Percentiles rank a stretch among this genome's conserved stretches.
Evolutionary conservation across 23 tunicate species (phyloP).

Genomic region (Pegea sp.): DNA sequence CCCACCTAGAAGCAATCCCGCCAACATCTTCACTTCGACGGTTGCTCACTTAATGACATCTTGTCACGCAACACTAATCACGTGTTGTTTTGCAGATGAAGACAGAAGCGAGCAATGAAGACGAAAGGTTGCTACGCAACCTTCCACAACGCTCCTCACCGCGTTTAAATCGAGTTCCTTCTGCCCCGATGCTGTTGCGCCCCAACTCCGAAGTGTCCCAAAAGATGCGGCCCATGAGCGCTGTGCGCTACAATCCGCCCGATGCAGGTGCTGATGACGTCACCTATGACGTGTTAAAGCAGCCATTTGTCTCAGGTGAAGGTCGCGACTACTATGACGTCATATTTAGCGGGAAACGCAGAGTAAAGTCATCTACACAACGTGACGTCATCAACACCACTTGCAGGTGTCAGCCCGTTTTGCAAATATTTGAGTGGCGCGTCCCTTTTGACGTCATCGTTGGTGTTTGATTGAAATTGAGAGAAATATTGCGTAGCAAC

Average conservation of each 20-base stretch:
- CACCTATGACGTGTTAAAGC: neutral
- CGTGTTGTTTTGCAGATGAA: neutral
- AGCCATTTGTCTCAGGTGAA: conserved; percentile 68
- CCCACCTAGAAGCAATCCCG: conserved; percentile 3
- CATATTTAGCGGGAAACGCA: conserved; percentile 60
- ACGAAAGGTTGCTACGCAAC: too few relatives aligned
- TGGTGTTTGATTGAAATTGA: too few relatives aligned
- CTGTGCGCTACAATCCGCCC: conserved; percentile 33
- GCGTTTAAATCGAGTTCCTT: conserved; percentile 14
- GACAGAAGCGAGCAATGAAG: conserved; percentile 2
- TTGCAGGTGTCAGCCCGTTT: conserved; percentile 11
- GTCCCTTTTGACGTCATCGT: too few relatives aligned
- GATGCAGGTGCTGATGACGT: conserved; percentile 27
- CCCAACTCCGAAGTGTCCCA: too few relatives aligned
- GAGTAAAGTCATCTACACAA: conserved; percentile 20
- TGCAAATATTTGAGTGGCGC: neutral
- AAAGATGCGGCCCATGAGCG: conserved; percentile 77
- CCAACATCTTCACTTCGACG: conserved; percentile 10
- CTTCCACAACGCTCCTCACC: conserved; percentile 1
- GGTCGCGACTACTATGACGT: conserved; percentile 74
- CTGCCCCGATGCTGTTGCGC: conserved; percentile 58
- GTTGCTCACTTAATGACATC: neutral
- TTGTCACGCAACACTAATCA: neutral
- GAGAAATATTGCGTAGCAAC: too few relatives aligned
- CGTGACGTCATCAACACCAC: conserved; percentile 75